Evolutionary conservation across 2,888 invertebrate species (phyloP), one percentile per base, ranked within the genome.

Genomic region (Mesoligia furuncula): DNA sequence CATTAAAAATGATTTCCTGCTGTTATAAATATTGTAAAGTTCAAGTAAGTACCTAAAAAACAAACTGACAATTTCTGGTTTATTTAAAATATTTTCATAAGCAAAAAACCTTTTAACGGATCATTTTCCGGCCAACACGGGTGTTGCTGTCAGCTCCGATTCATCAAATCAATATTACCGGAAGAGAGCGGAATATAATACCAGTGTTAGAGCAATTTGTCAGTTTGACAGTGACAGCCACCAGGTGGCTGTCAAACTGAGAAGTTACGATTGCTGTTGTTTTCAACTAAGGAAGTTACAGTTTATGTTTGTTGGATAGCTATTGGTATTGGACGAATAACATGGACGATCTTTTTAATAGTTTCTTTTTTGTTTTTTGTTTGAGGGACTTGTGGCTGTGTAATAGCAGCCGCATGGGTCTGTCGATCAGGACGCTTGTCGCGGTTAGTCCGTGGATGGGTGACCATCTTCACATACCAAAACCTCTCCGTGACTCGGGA

Each of bases 131-230:
- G 9, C 11, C 24, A 61, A 20, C 51, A 20, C 59, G 42, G 31
- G n/a, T 67, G 66, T 45, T 74, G 11, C 54, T 62, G 76, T 75
- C 79, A 67, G 82, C 8, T 48, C 59, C 57, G 7, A 83, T 83
- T 83, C 82, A 81, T 79, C 82, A 79, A 81, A 75, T 67, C 39
- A 42, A 76, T 82, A 80, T 76, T 59, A 59, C 11, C 31, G 62
- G 77, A 62, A 39, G 39, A 67, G 66, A 57, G 45, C 62, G 36
- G 75, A 68, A 69, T 70, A 64, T 36, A 62, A 67, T 62, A 62
- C 57, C 67, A 42, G 62, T 36, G 48, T 62, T 62, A 39, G 13
- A 45, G 36, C 54, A 24, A 84, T 84, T 82, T 79, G 70, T 84
- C 73, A 71, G 36, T 11, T 70, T 48, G 80, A 80, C 64, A 67